Base-by-base conservation (phyloP, 2,113 vertebrate species). In the Dasyprocta punctata region DNA sequence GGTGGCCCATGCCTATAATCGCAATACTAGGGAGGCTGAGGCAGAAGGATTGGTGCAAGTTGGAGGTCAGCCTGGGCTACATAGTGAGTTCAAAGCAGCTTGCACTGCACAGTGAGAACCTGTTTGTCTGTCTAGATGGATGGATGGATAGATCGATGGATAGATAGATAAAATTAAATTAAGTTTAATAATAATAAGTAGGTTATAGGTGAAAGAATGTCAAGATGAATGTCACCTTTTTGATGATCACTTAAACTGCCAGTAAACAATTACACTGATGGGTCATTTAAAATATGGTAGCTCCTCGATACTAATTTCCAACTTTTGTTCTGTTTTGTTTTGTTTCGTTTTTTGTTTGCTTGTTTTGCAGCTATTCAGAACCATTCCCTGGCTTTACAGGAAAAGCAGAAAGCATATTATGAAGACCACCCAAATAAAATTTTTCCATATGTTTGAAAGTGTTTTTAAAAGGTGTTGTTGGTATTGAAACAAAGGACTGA, bases 341-440 rank as follows among this genome's bases (percentile, higher is more conserved):
- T n/a, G n/a, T n/a, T n/a, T n/a, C n/a, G n/a, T n/a, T 41, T 24
- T 73, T 38, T 71, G 1, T 71, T 44, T 71, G n/a, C 20, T 38
- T 54, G 52, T 58, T 81, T 81, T 73, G 41, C 26, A 84, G 36
- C 82, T 67, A 58, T 92, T 90, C 80, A 65, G 60, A 83, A 30
- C 26, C 47, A 81, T 44, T 3, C 22, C 30, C 73, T 47, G 13
- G n/a, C 78, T 94, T 89, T 78, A 63, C 22, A 87, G 61, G 28
- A 69, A 90, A 95, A 96, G 38, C 10, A 88, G 41, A 82, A 92
- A 95, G 58, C 41, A 30, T 80, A 58, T 77, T 81, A 77, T 28
- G 41, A 84, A 80, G 22, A 67, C 36, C 28, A 80, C 8, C 36
- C 78, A 95, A 75, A 41, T 26, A 44, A 80, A 73, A 77, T 63